Conservation (phyloP, 2,797 vertebrate genomes). For the Chromis chromis region DNA sequence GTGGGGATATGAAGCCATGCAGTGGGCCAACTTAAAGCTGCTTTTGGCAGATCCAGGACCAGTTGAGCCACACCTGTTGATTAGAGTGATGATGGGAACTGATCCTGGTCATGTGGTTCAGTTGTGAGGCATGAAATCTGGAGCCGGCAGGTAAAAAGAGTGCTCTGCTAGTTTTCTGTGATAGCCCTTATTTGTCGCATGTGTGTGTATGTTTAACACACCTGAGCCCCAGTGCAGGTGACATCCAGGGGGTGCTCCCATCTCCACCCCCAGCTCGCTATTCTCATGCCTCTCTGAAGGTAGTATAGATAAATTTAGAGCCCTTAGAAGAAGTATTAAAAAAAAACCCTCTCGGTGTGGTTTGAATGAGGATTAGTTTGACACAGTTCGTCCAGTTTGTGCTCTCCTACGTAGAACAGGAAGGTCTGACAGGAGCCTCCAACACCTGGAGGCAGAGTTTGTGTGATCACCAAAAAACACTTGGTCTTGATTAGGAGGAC, state of each 20-base stretch:
- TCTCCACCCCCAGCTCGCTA: neutral
- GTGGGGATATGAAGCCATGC: conserved; percentile 61
- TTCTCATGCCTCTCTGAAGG: conserved; percentile 45
- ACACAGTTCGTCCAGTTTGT: conserved; percentile 51
- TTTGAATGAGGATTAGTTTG: conserved; percentile 42
- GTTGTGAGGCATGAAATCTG: neutral
- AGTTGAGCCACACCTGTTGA: conserved; percentile 46
- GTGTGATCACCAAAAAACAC: conserved; percentile 27
- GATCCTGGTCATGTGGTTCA: conserved; percentile 17
- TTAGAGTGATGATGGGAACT: conserved; percentile 43
- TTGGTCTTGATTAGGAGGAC: conserved; percentile 44
- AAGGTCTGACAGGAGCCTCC: conserved; percentile 6
- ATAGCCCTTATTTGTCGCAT: conserved; percentile 68
- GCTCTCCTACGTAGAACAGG: conserved; percentile 44
- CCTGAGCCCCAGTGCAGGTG: conserved; percentile 40
- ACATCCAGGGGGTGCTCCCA: conserved; percentile 28
- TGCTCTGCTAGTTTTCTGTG: conserved; percentile 40
- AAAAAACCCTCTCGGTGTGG: conserved; percentile 40
- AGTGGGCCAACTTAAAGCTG: conserved; percentile 7
- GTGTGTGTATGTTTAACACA: conserved; percentile 9
- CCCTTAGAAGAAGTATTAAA: conserved; percentile 66
- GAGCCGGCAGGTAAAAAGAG: conserved; percentile 28
- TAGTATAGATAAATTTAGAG: conserved; percentile 58
- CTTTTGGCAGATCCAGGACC: conserved; percentile 50
- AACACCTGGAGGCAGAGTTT: conserved; percentile 11